Evolutionary conservation across 2,888 invertebrate species (phyloP), one percentile per base, ranked within the genome.

Genomic region (Azorinus chamasolen): DNA sequence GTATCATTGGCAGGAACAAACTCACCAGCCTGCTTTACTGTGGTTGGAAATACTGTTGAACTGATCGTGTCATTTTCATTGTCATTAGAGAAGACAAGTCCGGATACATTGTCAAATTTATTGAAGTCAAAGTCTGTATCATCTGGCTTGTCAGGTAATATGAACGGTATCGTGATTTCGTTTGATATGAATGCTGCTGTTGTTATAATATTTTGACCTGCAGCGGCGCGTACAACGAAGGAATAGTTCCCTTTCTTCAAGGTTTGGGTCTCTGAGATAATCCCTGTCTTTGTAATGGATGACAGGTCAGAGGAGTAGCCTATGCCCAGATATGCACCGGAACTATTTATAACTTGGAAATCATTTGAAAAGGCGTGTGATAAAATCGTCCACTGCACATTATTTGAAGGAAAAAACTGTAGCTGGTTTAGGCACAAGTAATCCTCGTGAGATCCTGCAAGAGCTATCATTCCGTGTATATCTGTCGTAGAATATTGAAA

Each of bases 401-500:
- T 48, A 20, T n/a, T 20, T 1, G 16, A 20, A 24, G 64, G 79
- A 57, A 62, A 69, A 32, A 46, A 70, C 24, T 32, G 62, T 41
- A 6, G 32, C 54, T 77, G 79, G 22, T 64, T 70, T 10, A 69
- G 64, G 32, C 84, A 85, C 24, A 41, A 18, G 39, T 71, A 72
- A 22, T 69, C 73, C 18, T 65, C 32, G 12, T 50, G 24, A 1
- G 79, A 72, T 2, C 64, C 68, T 1, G 85, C 73, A 12, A 83
- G 72, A 48, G 77, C 82, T 6, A 80, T 24, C 39, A 65, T 48
- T n/a, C 78, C 82, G n/a, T 57, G 22, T 2, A 86, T 57, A 14
- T 32, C 43, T 18, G 62, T 24, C n/a, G 57, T 76, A 12, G 69
- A 71, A 10, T 71, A 70, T 50, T 84, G 86, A 50, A 79, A 83